Evolutionary conservation across 2,888 invertebrate genomes (phyloP), one percentile per base, ranked within the genome.

Genomic region (Eupithecia abbreviata): DNA sequence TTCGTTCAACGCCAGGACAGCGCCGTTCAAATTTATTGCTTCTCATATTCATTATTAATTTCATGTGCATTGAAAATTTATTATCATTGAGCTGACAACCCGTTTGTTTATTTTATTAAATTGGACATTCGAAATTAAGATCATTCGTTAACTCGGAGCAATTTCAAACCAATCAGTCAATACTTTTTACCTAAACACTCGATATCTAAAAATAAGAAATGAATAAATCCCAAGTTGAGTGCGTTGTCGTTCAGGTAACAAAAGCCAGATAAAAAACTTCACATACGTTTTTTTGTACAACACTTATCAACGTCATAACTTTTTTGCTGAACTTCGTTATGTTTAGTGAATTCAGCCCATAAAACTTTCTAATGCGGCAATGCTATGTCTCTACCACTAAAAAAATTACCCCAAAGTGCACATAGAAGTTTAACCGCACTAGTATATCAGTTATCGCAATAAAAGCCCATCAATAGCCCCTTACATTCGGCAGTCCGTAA

Each of bases 401-500:
- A n/a, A n/a, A 55, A n/a, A 55, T 55, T n/a, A n/a, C n/a, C n/a
- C n/a, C 55, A 55, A n/a, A 55, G n/a, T 55, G 7, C 55, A 55
- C 55, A n/a, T n/a, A n/a, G 9, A n/a, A n/a, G 55, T 4, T 5
- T 7, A 55, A 55, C 55, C 7, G 12, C 65, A 65, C 65, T 18
- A 51, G 12, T 65, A 41, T 65, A 30, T 65, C 12, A 41, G 41
- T 30, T 41, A 73, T 66, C 41, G 41, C 76, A 66, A 58, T 73
- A 18, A 67, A 73, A 47, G 68, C 68, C 9, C 72, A 74, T 72
- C 65, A 66, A 72, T 70, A n/a, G 41, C 15, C 45, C 9, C 65
- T 66, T 18, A 47, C 47, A 71, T 73, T 69, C 68, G 71, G 18
- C 77, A 66, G 65, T 70, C 72, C 62, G 45, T 79, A 77, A 80